Evolutionary conservation across 2,113 vertebrate species (phyloP).

Genomic region (Baryphthengus martii): DNA sequence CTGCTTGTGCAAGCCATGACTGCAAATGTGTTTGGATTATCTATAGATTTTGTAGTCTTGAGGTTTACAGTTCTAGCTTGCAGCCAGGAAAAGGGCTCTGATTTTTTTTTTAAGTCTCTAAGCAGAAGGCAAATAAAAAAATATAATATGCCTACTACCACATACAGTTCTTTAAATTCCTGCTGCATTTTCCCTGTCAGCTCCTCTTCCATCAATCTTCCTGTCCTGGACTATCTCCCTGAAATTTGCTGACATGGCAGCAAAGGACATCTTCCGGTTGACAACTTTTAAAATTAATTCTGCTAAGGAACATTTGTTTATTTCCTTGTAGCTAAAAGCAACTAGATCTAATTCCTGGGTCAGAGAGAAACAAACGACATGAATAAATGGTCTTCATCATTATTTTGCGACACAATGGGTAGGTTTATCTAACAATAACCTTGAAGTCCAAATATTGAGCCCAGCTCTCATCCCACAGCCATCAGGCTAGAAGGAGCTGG

Average conservation of each 20-base stretch:
- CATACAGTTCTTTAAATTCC: conserved; percentile 33
- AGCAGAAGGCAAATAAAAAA: conserved; percentile 58
- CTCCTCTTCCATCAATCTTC: conserved; percentile 42
- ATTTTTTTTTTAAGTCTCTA: not conserved
- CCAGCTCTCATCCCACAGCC: not conserved
- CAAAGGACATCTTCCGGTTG: conserved; percentile 47
- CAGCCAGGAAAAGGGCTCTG: conserved; percentile 24
- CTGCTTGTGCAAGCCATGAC: not conserved
- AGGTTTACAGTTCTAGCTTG: not conserved
- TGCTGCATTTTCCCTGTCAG: conserved; percentile 31
- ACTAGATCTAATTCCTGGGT: not conserved
- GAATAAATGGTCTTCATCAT: not conserved
- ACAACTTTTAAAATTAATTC: conserved; percentile 37
- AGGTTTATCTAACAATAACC: not conserved
- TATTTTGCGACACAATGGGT: not conserved
- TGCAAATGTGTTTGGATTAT: not conserved
- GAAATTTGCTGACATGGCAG: conserved; percentile 59
- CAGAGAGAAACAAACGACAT: conserved; percentile 9
- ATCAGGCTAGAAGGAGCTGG: not conserved
- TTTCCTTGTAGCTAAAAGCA: conserved; percentile 10
- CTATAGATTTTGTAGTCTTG: conserved; percentile 45
- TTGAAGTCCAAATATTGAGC: not conserved
- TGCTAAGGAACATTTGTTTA: conserved; percentile 26
- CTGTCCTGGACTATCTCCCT: not conserved
- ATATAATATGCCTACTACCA: conserved; percentile 10